Percentiles rank a stretch among this genome's conserved stretches.
These are phyloP conservation scores for Apis cerana DNA, from an alignment of 1,140 invertebrate genomes.

Conservation along the genomic window DNA sequence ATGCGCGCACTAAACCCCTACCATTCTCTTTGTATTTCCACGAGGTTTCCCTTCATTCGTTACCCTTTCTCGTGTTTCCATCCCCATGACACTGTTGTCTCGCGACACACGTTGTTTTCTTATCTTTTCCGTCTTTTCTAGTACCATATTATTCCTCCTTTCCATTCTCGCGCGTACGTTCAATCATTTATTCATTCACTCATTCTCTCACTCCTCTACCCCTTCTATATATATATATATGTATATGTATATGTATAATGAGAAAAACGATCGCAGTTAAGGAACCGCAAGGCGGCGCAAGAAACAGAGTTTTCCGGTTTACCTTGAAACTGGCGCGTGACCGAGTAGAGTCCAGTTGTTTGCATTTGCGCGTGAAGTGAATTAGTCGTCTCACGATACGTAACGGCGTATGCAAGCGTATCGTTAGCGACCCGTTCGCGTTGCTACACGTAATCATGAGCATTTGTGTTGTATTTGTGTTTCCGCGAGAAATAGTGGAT, in stretches of 20 bases:
- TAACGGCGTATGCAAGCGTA: slow-evolving; percentile 2
- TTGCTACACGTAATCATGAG: background rate
- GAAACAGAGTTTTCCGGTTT: slow-evolving; percentile 30
- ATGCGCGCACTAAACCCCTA: background rate
- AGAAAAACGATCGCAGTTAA: background rate
- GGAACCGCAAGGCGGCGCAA: slow-evolving; percentile 4
- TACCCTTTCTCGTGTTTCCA: background rate
- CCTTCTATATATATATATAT: no score
- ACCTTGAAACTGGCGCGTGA: slow-evolving; percentile 40
- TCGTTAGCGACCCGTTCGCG: background rate
- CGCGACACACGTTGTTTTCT: background rate
- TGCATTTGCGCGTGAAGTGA: slow-evolving; percentile 28
- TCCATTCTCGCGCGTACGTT: no score
- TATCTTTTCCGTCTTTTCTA: background rate
- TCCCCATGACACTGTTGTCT: background rate
- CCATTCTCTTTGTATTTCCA: slow-evolving; percentile 2
- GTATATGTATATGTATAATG: background rate
- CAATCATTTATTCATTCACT: background rate
- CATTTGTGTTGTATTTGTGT: no score
- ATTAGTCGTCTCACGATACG: slow-evolving; percentile 22
- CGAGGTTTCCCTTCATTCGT: background rate
- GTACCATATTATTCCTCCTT: background rate
- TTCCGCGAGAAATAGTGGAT: background rate
- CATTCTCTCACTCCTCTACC: no score
- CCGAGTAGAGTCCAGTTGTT: slow-evolving; percentile 17